Percentiles rank a stretch among this genome's conserved stretches.
Conservation (phyloP, 1,140 invertebrate species). For the Propsilocerus akamusi region DNA sequence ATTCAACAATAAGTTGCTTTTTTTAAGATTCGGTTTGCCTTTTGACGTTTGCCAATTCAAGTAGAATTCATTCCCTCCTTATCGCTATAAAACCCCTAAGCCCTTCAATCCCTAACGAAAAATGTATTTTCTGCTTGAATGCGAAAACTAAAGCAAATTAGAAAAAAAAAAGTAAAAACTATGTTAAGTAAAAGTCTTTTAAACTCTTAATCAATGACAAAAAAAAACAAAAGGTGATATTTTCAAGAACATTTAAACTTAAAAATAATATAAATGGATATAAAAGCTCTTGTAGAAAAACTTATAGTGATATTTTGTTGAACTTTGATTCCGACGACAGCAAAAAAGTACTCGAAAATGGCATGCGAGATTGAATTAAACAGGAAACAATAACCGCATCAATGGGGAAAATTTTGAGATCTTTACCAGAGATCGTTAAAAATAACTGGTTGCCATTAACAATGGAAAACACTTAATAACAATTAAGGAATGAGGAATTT, state of each 20-base stretch:
- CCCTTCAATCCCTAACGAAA: neutral
- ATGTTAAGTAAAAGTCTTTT: neutral
- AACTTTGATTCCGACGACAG: neutral
- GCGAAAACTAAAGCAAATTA: neutral
- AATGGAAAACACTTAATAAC: neutral
- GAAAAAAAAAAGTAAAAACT: neutral
- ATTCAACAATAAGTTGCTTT: no score
- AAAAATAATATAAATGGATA: no score
- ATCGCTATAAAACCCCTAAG: neutral
- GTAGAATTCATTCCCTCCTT: neutral
- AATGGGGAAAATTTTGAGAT: neutral
- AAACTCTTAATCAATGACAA: neutral
- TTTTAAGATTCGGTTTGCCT: no score
- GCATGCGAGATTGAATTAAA: neutral
- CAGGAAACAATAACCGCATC: neutral
- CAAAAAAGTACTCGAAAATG: neutral
- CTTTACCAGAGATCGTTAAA: neutral
- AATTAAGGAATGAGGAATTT: no score
- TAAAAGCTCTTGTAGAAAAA: no score
- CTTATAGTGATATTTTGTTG: conserved; percentile 1
- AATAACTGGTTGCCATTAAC: neutral
- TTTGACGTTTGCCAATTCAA: no score
- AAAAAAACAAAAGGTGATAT: neutral
- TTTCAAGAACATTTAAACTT: neutral
- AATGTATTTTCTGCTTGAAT: neutral